These are phyloP conservation scores for Micropoecilia bifurca DNA, from an alignment of 2,797 vertebrate species.

Conservation along the genomic window DNA sequence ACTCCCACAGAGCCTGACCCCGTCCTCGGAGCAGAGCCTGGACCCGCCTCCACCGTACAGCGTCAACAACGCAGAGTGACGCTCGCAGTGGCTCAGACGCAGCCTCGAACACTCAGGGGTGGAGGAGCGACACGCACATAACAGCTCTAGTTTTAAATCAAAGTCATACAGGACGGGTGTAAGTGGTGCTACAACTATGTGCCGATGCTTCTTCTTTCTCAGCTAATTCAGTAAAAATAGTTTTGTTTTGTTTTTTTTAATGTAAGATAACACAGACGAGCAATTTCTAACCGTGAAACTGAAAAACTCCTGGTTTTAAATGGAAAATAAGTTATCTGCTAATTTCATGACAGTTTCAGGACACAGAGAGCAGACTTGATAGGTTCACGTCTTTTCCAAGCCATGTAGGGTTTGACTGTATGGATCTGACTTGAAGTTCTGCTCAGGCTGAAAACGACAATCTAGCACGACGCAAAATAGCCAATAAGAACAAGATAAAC, in stretches of 20 bases:
- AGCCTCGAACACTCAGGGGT: conserved; percentile 52
- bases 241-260: conserved; percentile 35
- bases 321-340: conserved; percentile 49
- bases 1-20: conserved; percentile 77
- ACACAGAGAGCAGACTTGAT: conserved; percentile 47
- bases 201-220: conserved; percentile 39
- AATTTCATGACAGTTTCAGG: conserved; percentile 55
- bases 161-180: conserved; percentile 34
- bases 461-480: not conserved
- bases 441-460: conserved; percentile 2
- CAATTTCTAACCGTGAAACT: conserved; percentile 53
- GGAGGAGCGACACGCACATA: conserved; percentile 47
- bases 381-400: conserved; percentile 62
- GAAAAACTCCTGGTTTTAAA: conserved; percentile 52
- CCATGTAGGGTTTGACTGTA: conserved; percentile 67
- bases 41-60: conserved; percentile 75
- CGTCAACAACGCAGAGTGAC: conserved; percentile 82
- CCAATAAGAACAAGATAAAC: conserved; percentile 1
- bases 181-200: conserved; percentile 47
- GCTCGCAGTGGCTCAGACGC: conserved; percentile 25
- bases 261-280: conserved; percentile 53
- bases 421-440: conserved; percentile 47
- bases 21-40: conserved; percentile 76
- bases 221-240: conserved; percentile 36
- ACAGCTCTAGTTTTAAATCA: conserved; percentile 37